A percentile compares a stretch with the other conserved stretches of the same genome.
These are phyloP conservation scores for Orthosia gracilis DNA, from an alignment of 2,888 invertebrate genomes.

Conservation along the genomic window DNA sequence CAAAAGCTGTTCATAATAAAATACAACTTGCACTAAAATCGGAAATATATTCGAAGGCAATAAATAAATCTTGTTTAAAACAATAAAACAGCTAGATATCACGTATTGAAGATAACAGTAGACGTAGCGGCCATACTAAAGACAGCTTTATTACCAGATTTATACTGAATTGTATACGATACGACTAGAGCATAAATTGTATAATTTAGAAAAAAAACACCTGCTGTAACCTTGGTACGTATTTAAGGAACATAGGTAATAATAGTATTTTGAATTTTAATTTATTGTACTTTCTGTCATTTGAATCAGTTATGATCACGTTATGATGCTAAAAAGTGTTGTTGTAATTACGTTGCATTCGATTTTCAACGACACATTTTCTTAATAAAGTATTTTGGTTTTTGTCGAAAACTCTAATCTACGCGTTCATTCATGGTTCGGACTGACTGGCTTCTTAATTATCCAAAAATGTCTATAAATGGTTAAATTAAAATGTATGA, in stretches of 20 bases:
- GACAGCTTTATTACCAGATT: slow-evolving; percentile 39
- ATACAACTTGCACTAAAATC: slow-evolving; percentile 6
- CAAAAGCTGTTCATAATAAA: slow-evolving; percentile 10
- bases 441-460: no score
- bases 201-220: slow-evolving; percentile 19
- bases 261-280: background rate
- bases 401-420: no score
- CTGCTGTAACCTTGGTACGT: background rate
- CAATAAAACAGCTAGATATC: background rate
- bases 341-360: background rate
- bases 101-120: slow-evolving; percentile 20
- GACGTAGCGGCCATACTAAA: slow-evolving; percentile 22
- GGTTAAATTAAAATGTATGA: no score
- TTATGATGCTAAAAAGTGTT: background rate
- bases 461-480: no score
- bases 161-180: slow-evolving; percentile 34
- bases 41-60: slow-evolving; percentile 10
- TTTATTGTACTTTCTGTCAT: background rate
- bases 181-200: slow-evolving; percentile 4
- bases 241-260: background rate
- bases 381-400: no score
- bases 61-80: slow-evolving; percentile 11
- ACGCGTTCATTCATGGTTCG: no score
- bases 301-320: background rate
- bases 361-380: no score